Base-by-base conservation (phyloP, 1,140 invertebrate species). In the Drosophila nikananu region DNA sequence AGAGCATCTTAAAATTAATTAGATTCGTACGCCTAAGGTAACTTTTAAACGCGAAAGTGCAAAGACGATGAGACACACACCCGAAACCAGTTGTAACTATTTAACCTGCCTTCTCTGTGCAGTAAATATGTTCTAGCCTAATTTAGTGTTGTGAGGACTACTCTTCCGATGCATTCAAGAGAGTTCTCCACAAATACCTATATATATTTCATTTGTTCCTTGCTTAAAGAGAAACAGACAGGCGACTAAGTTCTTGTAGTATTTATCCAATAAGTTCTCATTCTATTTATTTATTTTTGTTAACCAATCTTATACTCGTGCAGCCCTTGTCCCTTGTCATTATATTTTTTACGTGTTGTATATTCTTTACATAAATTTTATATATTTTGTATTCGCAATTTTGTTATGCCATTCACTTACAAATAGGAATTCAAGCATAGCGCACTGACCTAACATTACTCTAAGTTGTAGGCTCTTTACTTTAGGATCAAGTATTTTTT, bases 151-250 rank as follows among this genome's bases (percentile, higher is more conserved):
- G 52, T n/a, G 41, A 48, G 35, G 21, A 72, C 27, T 12, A 37
- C 27, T 17, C 6, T 37, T 71, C 6, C 21, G 52, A 52, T 42
- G 37, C 17, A 30, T 39, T n/a, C 42, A 21, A 39, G 35, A 61
- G 62, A 57, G 49, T 57, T 71, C 46, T 58, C 66, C 55, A 52
- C 48, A 72, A 54, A 68, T 76, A 71, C 60, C 39, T 76, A 83
- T 75, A 67, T 63, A 71, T 63, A 83, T 55, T 39, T 86, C 72
- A 83, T 89, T 84, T 87, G 83, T 87, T 87, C 84, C 83, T 87
- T 86, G 78, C 64, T 63, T 76, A 68, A 61, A 27, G 46, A 73
- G 55, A 58, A 51, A 63, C 51, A 68, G 49, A 58, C 41, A 52
- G 57, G 67, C 83, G 58, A 77, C 79, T 80, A 82, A 76, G 70